Conservation (phyloP, 2,797 vertebrate genomes). For the Enteromius radiatus region DNA sequence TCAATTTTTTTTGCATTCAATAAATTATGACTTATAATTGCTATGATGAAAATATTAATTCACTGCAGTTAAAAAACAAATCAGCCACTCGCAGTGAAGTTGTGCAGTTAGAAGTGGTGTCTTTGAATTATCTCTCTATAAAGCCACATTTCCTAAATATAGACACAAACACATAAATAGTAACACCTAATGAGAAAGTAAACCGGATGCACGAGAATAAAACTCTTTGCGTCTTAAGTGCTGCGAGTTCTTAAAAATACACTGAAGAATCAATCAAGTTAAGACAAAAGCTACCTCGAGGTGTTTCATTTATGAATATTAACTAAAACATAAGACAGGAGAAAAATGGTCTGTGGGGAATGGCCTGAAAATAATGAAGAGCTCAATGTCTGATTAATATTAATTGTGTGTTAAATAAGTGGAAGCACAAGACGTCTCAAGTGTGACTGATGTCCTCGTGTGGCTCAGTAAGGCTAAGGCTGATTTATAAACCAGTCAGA, state of each 20-base stretch:
- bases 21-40: background rate
- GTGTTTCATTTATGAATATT: conserved; percentile 39
- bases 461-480: conserved; percentile 10
- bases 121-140: background rate
- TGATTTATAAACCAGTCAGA: conserved; percentile 28
- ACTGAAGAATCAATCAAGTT: conserved; percentile 25
- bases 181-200: background rate
- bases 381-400: conserved; percentile 40
- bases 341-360: conserved; percentile 18
- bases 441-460: conserved; percentile 19
- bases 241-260: background rate
- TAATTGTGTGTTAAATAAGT: conserved; percentile 41
- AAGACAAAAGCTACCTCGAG: background rate
- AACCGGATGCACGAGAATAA: background rate
- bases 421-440: conserved; percentile 15
- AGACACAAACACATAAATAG: background rate
- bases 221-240: background rate
- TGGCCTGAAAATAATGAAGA: conserved; percentile 35
- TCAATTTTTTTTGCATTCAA: conserved; percentile 11
- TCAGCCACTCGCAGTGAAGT: background rate
- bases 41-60: background rate
- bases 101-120: background rate
- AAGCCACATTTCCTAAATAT: background rate
- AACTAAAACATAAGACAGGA: conserved; percentile 3
- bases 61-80: background rate